Conservation (phyloP, 2,113 vertebrate species). For the Myotis brandtii region DNA sequence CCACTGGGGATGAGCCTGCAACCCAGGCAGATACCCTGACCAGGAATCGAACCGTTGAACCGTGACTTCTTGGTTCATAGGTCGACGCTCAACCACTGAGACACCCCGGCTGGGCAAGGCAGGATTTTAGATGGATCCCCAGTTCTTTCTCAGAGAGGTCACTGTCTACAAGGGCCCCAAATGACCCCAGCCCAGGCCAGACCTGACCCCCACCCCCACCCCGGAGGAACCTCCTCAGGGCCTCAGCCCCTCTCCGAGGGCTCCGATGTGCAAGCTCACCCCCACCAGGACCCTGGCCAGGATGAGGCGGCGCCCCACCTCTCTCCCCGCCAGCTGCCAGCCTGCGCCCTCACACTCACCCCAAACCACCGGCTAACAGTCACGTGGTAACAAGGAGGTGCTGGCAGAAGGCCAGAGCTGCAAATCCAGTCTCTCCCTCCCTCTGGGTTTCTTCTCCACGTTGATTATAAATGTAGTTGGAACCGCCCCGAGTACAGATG, state of each 20-base stretch:
- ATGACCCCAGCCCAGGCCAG: not conserved
- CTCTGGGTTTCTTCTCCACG: not conserved
- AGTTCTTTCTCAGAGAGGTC: not conserved
- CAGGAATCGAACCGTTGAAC: too few relatives aligned
- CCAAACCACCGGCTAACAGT: accelerated
- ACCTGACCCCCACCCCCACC: accelerated
- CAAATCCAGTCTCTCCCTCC: not conserved
- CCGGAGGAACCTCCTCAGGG: accelerated
- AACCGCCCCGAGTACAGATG: not conserved
- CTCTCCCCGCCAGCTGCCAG: not conserved
- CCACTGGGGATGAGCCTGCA: too few relatives aligned
- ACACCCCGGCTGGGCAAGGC: too few relatives aligned
- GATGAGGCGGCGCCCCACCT: accelerated
- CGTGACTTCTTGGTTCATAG: too few relatives aligned
- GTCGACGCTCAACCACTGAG: too few relatives aligned
- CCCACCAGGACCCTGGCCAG: accelerated
- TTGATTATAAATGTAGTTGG: too few relatives aligned
- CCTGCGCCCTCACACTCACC: not conserved
- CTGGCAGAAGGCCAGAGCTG: not conserved
- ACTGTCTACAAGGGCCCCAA: accelerated
- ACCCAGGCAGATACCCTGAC: too few relatives aligned
- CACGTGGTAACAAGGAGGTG: not conserved
- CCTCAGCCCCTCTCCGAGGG: not conserved
- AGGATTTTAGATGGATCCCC: accelerated
- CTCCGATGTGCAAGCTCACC: accelerated